Evolutionary conservation across 2,888 invertebrate species (phyloP).

Genomic region (Hirudinaria manillensis): DNA sequence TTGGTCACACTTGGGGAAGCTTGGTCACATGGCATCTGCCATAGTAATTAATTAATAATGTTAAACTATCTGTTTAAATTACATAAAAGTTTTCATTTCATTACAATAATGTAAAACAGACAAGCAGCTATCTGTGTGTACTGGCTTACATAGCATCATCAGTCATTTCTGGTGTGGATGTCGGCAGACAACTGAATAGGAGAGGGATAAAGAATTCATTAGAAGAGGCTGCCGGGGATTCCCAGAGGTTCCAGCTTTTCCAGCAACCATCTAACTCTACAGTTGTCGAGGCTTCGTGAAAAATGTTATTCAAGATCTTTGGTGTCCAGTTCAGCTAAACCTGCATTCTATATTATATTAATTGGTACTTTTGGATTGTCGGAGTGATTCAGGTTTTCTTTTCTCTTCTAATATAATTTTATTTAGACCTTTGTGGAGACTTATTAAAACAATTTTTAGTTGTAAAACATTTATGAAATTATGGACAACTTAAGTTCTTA

Average conservation of each 20-base stretch:
- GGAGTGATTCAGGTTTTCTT: too few relatives aligned
- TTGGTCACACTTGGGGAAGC: slow-evolving; percentile 13
- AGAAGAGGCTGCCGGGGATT: not conserved
- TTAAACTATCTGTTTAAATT: not conserved
- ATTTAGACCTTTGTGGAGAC: too few relatives aligned
- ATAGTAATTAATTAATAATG: slow-evolving; percentile 6
- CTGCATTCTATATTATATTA: too few relatives aligned
- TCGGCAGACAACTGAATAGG: not conserved
- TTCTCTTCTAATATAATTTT: too few relatives aligned
- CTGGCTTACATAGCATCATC: not conserved
- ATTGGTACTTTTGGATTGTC: too few relatives aligned
- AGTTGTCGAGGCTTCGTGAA: not conserved
- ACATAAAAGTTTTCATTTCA: not conserved
- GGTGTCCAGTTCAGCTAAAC: not conserved
- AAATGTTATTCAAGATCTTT: not conserved
- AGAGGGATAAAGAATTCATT: not conserved
- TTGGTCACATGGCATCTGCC: slow-evolving; percentile 7
- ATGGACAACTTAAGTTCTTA: too few relatives aligned
- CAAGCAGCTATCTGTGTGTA: slow-evolving; percentile 12
- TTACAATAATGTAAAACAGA: not conserved
- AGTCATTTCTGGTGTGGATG: not conserved
- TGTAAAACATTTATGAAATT: too few relatives aligned
- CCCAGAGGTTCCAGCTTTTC: slow-evolving; percentile 19
- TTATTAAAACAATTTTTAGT: too few relatives aligned
- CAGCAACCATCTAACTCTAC: slow-evolving; percentile 12